These are phyloP conservation scores for Huso huso DNA, from an alignment of 2,797 vertebrate genomes.

Conservation along the genomic window DNA sequence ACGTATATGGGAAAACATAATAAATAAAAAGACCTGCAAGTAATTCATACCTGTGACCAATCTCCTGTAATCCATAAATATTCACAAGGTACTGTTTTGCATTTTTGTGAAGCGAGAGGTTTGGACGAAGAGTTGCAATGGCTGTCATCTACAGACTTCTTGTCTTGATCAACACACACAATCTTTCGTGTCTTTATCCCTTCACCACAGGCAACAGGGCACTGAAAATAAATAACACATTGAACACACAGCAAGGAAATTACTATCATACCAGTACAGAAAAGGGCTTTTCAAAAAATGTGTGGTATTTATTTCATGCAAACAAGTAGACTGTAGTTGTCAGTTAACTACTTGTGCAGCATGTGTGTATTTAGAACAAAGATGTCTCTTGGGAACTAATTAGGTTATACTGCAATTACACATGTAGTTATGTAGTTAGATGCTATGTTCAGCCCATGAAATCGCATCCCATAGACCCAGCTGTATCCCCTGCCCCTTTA, in stretches of 20 bases:
- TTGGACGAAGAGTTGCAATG: slow-evolving; percentile 59
- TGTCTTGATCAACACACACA: slow-evolving; percentile 54
- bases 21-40: too few relatives aligned
- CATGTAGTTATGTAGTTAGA: too few relatives aligned
- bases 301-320: too few relatives aligned
- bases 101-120: slow-evolving; percentile 56
- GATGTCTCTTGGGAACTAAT: too few relatives aligned
- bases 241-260: not conserved
- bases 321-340: too few relatives aligned
- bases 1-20: too few relatives aligned
- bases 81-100: slow-evolving; percentile 54
- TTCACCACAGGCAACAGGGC: slow-evolving; percentile 62
- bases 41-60: slow-evolving; percentile 69
- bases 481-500: slow-evolving; percentile 5
- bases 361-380: too few relatives aligned
- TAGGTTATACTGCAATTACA: too few relatives aligned
- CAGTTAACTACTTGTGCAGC: too few relatives aligned
- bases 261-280: too few relatives aligned
- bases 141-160: slow-evolving; percentile 54
- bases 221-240: slow-evolving; percentile 46
- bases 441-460: too few relatives aligned
- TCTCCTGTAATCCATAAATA: slow-evolving; percentile 70
- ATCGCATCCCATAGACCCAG: not conserved
- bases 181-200: slow-evolving; percentile 57
- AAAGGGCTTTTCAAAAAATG: too few relatives aligned